These are phyloP conservation scores for Scolanthus callimorphus DNA, from an alignment of 92 coral and sea anemone species.

Conservation along the genomic window DNA sequence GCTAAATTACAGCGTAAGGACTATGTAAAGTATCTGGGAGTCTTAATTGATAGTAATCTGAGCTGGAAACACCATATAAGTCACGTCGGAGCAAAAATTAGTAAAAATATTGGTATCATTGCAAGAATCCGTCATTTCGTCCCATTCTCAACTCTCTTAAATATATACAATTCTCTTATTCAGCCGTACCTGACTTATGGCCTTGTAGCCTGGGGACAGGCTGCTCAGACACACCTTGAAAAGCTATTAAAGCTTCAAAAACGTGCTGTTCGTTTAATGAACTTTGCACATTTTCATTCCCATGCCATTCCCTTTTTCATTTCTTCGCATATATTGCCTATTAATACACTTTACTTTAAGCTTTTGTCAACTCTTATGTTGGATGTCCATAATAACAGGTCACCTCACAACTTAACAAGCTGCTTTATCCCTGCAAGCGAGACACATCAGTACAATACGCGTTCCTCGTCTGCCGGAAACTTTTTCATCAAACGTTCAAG, in stretches of 20 bases:
- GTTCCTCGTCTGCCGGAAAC: no score
- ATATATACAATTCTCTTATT: conserved; percentile 34
- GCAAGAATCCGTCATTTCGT: conserved; percentile 43
- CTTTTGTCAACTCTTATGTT: no score
- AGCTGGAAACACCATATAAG: conserved; percentile 35
- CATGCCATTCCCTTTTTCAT: no score
- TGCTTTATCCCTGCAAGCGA: no score
- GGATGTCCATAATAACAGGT: no score
- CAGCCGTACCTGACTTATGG: conserved; percentile 43
- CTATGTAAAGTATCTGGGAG: conserved; percentile 38
- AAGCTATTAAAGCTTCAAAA: conserved; percentile 27
- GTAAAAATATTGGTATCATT: conserved; percentile 36
- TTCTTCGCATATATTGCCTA: no score
- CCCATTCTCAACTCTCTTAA: conserved; percentile 26
- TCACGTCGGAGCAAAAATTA: conserved; percentile 31
- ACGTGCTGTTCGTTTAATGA: no score
- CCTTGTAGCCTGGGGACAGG: conserved; percentile 47
- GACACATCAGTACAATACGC: no score
- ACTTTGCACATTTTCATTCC: no score
- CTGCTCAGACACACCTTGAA: conserved; percentile 31
- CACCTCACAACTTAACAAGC: no score
- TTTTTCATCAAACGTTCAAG: no score
- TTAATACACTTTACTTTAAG: no score
- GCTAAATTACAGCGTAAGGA: conserved; percentile 13
- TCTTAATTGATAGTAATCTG: conserved; percentile 21